These are phyloP conservation scores for Lithophane ornitopus DNA, from an alignment of 2,888 invertebrate genomes.

Conservation along the genomic window DNA sequence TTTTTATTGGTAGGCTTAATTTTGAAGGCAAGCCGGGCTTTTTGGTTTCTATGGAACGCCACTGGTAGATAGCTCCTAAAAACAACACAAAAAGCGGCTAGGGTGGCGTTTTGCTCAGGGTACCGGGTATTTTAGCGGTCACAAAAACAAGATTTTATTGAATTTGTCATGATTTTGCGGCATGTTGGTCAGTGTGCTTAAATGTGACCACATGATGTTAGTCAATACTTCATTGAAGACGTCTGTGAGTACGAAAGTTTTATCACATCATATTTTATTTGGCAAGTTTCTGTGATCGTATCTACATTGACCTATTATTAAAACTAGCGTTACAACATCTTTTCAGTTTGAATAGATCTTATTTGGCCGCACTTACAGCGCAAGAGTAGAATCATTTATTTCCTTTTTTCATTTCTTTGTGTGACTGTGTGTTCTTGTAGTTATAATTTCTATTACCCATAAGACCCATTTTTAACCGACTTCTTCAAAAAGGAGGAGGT, in stretches of 20 bases:
- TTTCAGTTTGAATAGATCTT: too few relatives aligned
- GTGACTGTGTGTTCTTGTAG: conserved; percentile 37
- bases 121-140: too few relatives aligned
- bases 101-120: too few relatives aligned
- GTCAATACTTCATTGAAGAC: background rate
- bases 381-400: background rate
- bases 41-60: too few relatives aligned
- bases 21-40: too few relatives aligned
- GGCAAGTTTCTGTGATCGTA: background rate
- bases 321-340: background rate
- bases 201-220: background rate
- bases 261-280: background rate
- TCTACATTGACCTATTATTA: background rate
- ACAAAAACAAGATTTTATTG: background rate
- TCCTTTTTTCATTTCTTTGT: conserved; percentile 14
- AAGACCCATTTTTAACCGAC: background rate
- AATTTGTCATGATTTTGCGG: background rate
- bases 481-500: too few relatives aligned
- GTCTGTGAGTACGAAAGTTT: background rate
- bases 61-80: too few relatives aligned
- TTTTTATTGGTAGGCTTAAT: too few relatives aligned
- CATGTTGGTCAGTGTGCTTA: background rate
- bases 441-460: background rate
- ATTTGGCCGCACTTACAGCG: background rate
- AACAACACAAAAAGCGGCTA: too few relatives aligned